Conservation (phyloP, 2,797 vertebrate genomes). For the Pangasius mekongensis region DNA sequence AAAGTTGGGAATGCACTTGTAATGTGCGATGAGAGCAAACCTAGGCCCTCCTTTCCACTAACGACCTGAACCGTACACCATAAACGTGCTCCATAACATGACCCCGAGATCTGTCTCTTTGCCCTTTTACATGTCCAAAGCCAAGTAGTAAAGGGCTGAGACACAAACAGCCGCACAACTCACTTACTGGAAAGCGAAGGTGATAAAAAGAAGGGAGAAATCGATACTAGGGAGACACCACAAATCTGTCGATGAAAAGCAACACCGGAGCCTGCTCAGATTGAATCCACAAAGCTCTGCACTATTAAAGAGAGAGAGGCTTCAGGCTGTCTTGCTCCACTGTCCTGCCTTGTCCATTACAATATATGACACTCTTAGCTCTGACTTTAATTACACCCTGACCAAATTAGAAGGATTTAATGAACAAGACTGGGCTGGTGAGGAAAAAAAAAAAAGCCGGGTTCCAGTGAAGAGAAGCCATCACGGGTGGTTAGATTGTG, state of each 20-base stretch:
- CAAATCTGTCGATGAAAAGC: conserved; percentile 71
- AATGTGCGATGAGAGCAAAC: conserved; percentile 67
- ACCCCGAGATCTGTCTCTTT: conserved; percentile 57
- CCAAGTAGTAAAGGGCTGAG: conserved; percentile 64
- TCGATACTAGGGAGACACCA: conserved; percentile 75
- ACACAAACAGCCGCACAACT: conserved; percentile 72
- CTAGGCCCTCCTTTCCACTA: conserved; percentile 53
- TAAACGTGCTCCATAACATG: conserved; percentile 59
- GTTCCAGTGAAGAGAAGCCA: not conserved
- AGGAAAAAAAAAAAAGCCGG: not conserved
- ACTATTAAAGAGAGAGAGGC: conserved; percentile 52
- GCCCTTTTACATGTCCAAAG: conserved; percentile 51
- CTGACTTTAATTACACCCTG: conserved; percentile 43
- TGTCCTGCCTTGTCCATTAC: conserved; percentile 34
- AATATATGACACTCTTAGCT: conserved; percentile 27
- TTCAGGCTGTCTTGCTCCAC: conserved; percentile 17
- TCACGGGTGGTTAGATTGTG: not conserved
- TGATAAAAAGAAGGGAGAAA: conserved; percentile 72
- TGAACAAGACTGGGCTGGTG: conserved; percentile 18
- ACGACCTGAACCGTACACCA: conserved; percentile 43
- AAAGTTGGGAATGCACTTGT: conserved; percentile 69
- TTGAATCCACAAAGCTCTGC: conserved; percentile 69
- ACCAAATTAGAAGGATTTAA: conserved; percentile 49
- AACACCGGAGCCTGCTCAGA: conserved; percentile 66
- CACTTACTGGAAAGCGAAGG: conserved; percentile 70